Evolutionary conservation across 2,888 invertebrate species (phyloP).

Genomic region (Stenodera caucasica): DNA sequence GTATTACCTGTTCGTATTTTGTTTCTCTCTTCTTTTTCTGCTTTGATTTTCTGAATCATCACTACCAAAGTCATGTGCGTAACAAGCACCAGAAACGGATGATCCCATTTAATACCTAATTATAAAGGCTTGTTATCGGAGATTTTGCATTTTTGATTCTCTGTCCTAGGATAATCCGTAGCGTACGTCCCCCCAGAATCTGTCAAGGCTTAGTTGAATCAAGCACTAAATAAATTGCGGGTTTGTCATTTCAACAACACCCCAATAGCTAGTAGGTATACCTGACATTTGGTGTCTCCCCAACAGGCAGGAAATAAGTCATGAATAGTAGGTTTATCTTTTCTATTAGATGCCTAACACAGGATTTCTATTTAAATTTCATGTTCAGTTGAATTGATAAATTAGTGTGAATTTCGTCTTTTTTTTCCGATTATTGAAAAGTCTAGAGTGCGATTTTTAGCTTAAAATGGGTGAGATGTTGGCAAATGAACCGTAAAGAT

Average conservation of each 20-base stretch:
- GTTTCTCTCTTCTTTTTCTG: neutral
- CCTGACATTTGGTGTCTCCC: conserved; percentile 20
- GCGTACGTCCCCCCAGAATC: neutral
- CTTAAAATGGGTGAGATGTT: conserved; percentile 27
- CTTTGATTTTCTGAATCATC: neutral
- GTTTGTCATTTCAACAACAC: conserved; percentile 19
- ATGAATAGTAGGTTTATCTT: conserved; percentile 9
- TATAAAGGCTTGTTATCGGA: conserved; percentile 41
- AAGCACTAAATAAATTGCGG: conserved; percentile 30
- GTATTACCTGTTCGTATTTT: neutral
- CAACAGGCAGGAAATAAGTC: conserved; percentile 9
- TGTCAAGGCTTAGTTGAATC: conserved; percentile 18
- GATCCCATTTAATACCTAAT: conserved; percentile 39
- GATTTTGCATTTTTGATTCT: conserved; percentile 41
- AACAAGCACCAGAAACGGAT: conserved; percentile 33
- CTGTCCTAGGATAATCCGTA: conserved; percentile 26
- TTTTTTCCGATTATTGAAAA: conserved; percentile 6
- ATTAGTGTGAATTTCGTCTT: neutral
- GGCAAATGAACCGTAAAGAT: conserved; percentile 49
- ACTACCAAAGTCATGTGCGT: conserved; percentile 8
- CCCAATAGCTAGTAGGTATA: conserved; percentile 19
- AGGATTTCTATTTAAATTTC: conserved; percentile 10
- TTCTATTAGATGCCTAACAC: neutral
- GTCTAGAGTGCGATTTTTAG: conserved; percentile 5
- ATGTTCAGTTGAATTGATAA: neutral